Percentiles rank a stretch among this genome's conserved stretches.
phyloP scores from a whole-genome alignment of 2,113 vertebrate genomes.

The Menura novaehollandiae region DNA sequence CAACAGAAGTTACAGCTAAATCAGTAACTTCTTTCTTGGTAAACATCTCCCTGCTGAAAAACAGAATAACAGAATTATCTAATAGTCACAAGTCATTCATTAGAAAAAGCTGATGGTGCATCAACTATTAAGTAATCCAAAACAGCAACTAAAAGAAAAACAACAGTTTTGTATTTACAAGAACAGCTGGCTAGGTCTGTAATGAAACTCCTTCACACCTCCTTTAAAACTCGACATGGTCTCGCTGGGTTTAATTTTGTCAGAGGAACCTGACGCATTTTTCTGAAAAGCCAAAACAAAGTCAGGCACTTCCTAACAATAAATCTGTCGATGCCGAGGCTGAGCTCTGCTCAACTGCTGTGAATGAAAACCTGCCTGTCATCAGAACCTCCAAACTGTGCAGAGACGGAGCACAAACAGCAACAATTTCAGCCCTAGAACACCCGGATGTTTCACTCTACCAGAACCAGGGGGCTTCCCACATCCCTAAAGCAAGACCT shows the following conservation, averaged over 20 bases:
- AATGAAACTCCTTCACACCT: background rate
- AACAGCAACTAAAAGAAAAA: background rate
- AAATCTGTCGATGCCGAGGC: background rate
- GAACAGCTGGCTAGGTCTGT: background rate
- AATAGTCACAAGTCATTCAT: accelerated
- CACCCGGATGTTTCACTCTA: accelerated
- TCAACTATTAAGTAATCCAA: background rate
- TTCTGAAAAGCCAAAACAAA: background rate
- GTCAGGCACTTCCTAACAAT: background rate
- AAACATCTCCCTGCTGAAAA: background rate
- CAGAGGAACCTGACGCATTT: background rate
- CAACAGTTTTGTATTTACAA: background rate
- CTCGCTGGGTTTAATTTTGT: background rate
- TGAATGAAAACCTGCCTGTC: background rate
- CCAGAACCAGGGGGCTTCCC: accelerated
- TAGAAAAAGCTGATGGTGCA: background rate
- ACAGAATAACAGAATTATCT: background rate
- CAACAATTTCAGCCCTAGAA: background rate
- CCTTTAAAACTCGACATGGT: background rate
- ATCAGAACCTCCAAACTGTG: background rate
- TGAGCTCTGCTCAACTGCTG: background rate
- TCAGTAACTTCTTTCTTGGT: background rate
- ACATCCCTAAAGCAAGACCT: background rate
- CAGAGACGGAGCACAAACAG: background rate
- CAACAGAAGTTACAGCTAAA: background rate